These are phyloP conservation scores for Tenthredo amoena DNA, from an alignment of 2,888 invertebrate genomes.

Conservation along the genomic window DNA sequence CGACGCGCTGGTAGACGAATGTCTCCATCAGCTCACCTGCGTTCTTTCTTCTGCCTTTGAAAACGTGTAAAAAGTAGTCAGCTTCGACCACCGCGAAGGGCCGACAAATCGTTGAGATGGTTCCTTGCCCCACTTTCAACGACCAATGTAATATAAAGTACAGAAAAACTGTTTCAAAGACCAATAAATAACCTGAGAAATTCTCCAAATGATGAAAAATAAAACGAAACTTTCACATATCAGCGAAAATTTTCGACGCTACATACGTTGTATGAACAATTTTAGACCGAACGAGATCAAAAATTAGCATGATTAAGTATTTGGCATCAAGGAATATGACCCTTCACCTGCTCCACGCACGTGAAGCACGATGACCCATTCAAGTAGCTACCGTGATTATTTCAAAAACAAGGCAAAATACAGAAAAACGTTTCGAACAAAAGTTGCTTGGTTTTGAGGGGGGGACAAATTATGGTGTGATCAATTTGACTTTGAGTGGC, in stretches of 20 bases:
- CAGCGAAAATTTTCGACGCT: background rate
- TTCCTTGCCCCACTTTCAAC: constrained; percentile 8
- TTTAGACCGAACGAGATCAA: no score
- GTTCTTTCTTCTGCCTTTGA: background rate
- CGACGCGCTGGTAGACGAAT: constrained; percentile 3
- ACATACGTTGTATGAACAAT: no score
- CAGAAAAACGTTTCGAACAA: no score
- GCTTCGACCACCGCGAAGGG: constrained; percentile 25
- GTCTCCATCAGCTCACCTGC: constrained; percentile 39
- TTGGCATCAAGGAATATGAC: no score
- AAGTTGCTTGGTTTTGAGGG: no score
- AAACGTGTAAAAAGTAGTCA: constrained; percentile 32
- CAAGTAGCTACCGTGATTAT: no score
- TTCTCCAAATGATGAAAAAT: background rate
- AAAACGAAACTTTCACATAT: background rate
- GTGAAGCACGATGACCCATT: no score
- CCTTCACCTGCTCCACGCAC: no score
- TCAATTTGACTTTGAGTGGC: no score
- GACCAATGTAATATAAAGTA: background rate
- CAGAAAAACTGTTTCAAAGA: background rate
- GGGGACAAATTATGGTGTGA: no score
- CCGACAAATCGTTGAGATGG: constrained; percentile 28
- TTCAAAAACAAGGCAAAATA: no score
- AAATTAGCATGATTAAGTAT: no score
- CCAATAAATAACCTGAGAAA: background rate